Base-by-base conservation (phyloP, 1,140 invertebrate species). In the Contarinia nasturtii region DNA sequence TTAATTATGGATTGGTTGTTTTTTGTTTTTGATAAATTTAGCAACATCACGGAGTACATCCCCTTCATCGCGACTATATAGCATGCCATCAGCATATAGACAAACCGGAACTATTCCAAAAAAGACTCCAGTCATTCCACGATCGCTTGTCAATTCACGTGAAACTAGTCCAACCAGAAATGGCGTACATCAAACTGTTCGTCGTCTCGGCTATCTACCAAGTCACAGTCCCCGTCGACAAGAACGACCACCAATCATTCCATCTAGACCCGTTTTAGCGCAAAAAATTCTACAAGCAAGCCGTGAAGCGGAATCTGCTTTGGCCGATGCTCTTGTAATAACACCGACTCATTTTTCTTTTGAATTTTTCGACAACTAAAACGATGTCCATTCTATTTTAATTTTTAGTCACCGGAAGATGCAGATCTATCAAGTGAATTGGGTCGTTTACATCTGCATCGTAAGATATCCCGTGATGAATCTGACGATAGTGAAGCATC, bases 401-500 rank as follows among this genome's bases (percentile, higher is more conserved):
- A 19, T 34, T 45, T n/a, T 8, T 34, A 49, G 43, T 48, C 46
- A 42, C 51, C 55, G n/a, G 53, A 53, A 36, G 51, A 52, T 11
- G 49, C 48, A 11, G 52, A 57, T 51, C 27, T 55, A 11, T 37
- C 52, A n/a, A 22, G 45, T 5, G 55, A 57, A 15, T 50, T 55
- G 45, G 45, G 48, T 33, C 49, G 53, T 7, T 46, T 55, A 14
- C 50, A 54, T 18, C 63, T 57, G 37, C 70, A 75, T 36, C 61
- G 60, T 7, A 66, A 67, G 19, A 46, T 64, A 37, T 55, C 55
- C 42, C 67, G 76, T 0, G 84, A 88, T 57, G 83, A 88, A 45
- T 62, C 58, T 47, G 87, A 86, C 34, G 86, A 91, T 59, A 93
- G 88, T 42, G 92, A 96, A 63, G 91, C 88, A 2, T 95, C 90